Conservation (phyloP, 23 tunicate species). For the Trididemnum miniatum region DNA sequence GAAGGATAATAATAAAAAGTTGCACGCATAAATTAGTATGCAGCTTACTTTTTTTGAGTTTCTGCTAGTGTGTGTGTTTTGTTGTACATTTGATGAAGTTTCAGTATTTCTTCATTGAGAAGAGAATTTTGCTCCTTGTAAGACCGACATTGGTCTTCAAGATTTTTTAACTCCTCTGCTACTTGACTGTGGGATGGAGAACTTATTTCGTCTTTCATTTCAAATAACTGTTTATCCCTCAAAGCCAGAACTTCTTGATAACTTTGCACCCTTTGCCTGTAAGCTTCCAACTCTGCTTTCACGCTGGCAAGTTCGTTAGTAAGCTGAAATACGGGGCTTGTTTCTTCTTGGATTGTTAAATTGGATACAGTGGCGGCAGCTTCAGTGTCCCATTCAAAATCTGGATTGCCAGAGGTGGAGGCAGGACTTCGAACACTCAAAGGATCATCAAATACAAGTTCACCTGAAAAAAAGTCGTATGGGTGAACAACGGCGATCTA, state of each 20-base stretch:
- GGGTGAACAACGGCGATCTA: too few species aligned
- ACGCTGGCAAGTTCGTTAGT: slow-evolving; percentile 39
- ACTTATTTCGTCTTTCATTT: slow-evolving; percentile 43
- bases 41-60: slow-evolving; percentile 41
- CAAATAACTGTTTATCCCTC: slow-evolving; percentile 63
- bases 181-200: neutral
- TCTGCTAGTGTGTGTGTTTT: slow-evolving; percentile 13
- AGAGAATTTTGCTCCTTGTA: slow-evolving; percentile 46
- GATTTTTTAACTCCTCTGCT: slow-evolving; percentile 13
- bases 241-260: slow-evolving; percentile 65
- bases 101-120: slow-evolving; percentile 56
- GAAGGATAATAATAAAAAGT: too few species aligned
- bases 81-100: slow-evolving; percentile 39
- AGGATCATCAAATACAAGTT: slow-evolving; percentile 53
- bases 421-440: neutral
- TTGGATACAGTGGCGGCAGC: neutral
- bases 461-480: slow-evolving; percentile 10
- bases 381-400: slow-evolving; percentile 69
- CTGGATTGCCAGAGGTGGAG: neutral
- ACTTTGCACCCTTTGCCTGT: slow-evolving; percentile 31
- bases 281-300: slow-evolving; percentile 18
- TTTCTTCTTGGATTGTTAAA: slow-evolving; percentile 13
- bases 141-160: slow-evolving; percentile 39
- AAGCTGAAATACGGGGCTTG: slow-evolving; percentile 48
- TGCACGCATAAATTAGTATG: too few species aligned